Evolutionary conservation across 2,888 invertebrate species (phyloP).

Genomic region (Hirtodrosophila trivittata): DNA sequence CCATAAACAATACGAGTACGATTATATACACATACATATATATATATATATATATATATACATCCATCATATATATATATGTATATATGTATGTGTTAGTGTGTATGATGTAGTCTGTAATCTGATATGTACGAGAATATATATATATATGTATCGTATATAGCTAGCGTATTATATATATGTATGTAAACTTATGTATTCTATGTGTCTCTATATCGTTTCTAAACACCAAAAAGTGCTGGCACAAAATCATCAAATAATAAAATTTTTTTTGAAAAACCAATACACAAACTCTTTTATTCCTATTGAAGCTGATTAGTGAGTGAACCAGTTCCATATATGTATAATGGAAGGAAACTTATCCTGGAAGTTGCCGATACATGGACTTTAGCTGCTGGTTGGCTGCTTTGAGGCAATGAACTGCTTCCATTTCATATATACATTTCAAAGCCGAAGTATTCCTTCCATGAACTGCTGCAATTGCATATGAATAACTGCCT

Average conservation of each 20-base stretch:
- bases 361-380: too few species aligned
- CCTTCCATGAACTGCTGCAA: too few species aligned
- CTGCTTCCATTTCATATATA: too few species aligned
- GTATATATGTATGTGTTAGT: conserved; percentile 36
- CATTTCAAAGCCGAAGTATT: too few species aligned
- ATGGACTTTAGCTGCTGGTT: too few species aligned
- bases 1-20: conserved; percentile 27
- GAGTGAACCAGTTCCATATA: too few species aligned
- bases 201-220: conserved; percentile 66
- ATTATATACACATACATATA: conserved; percentile 4
- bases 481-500: too few species aligned
- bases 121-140: conserved; percentile 8
- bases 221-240: conserved; percentile 82
- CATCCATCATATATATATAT: too few species aligned
- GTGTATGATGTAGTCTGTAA: conserved; percentile 37
- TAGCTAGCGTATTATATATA: conserved; percentile 26
- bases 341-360: too few species aligned
- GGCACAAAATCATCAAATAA: conserved; percentile 77
- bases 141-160: conserved; percentile 5
- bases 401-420: too few species aligned
- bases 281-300: conserved; percentile 9
- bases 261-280: conserved; percentile 72
- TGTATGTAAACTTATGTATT: conserved; percentile 46
- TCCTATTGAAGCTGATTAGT: too few species aligned
- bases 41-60: conserved; percentile 6